Conservation (phyloP, 1,140 invertebrate species). For the Trichonephila clavipes region DNA sequence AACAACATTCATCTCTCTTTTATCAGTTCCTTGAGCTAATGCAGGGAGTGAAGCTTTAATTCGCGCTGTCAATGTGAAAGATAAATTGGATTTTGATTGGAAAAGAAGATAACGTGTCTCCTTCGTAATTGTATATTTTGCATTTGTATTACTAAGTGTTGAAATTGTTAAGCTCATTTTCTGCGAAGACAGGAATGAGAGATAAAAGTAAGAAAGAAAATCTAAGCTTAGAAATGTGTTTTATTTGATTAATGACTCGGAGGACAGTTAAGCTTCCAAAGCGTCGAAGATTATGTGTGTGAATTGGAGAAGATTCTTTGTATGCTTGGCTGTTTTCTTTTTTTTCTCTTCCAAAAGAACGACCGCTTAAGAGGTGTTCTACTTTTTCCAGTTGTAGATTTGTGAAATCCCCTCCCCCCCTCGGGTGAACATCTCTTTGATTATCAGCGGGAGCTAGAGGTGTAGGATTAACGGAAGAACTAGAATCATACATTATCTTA, state of each 20-base stretch:
- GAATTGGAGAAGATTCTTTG: background rate
- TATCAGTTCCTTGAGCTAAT: background rate
- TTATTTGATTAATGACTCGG: constrained; percentile 54
- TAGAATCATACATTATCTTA: too few relatives aligned
- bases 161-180: constrained; percentile 46
- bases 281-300: background rate
- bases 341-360: background rate
- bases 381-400: background rate
- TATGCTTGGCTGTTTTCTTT: background rate
- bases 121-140: constrained; percentile 9
- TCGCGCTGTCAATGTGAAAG: constrained; percentile 12
- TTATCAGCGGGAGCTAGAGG: too few relatives aligned
- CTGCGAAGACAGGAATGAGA: constrained; percentile 3
- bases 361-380: background rate
- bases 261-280: background rate
- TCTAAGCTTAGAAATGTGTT: constrained; percentile 50
- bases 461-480: too few relatives aligned
- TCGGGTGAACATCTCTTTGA: too few relatives aligned
- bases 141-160: constrained; percentile 18
- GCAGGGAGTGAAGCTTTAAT: background rate
- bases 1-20: too few relatives aligned
- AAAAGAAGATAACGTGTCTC: constrained; percentile 33
- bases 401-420: too few relatives aligned
- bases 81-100: constrained; percentile 67
- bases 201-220: constrained; percentile 6